Conservation (phyloP, 2,888 invertebrate species). For the Sabatieria punctata region DNA sequence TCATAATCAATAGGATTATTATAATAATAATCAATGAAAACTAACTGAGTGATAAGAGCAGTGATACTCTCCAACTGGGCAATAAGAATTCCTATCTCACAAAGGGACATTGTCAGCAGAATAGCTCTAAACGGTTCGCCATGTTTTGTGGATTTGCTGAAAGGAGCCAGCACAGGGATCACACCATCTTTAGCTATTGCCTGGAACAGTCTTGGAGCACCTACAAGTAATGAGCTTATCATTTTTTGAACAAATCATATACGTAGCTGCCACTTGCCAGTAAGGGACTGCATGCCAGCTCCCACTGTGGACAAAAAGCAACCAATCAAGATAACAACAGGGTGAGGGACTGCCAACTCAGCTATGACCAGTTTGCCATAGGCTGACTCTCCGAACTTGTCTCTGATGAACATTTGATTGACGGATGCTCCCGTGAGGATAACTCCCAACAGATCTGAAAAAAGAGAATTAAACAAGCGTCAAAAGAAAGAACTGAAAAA, state of each 20-base stretch:
- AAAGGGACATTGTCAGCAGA: constrained; percentile 55
- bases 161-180: constrained; percentile 81
- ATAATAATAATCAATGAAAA: too few species aligned
- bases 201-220: constrained; percentile 48
- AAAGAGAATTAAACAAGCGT: too few species aligned
- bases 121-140: constrained; percentile 93
- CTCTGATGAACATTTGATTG: constrained; percentile 77
- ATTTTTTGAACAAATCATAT: too few species aligned
- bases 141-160: constrained; percentile 72
- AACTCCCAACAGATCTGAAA: constrained; percentile 57
- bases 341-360: constrained; percentile 50
- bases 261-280: too few species aligned
- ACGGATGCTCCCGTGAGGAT: constrained; percentile 85
- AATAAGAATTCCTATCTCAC: constrained; percentile 54
- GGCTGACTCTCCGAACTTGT: constrained; percentile 50
- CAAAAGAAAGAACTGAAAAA: constrained; percentile 21
- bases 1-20: too few species aligned
- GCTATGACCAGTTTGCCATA: constrained; percentile 27
- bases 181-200: constrained; percentile 95
- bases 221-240: too few species aligned
- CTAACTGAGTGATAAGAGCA: constrained; percentile 39
- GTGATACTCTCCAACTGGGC: constrained; percentile 92
- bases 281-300: constrained; percentile 89
- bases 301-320: constrained; percentile 93
- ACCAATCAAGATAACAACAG: constrained; percentile 92